Conservation (phyloP, 1,140 invertebrate species). For the Lamellibrachia luymesi region DNA sequence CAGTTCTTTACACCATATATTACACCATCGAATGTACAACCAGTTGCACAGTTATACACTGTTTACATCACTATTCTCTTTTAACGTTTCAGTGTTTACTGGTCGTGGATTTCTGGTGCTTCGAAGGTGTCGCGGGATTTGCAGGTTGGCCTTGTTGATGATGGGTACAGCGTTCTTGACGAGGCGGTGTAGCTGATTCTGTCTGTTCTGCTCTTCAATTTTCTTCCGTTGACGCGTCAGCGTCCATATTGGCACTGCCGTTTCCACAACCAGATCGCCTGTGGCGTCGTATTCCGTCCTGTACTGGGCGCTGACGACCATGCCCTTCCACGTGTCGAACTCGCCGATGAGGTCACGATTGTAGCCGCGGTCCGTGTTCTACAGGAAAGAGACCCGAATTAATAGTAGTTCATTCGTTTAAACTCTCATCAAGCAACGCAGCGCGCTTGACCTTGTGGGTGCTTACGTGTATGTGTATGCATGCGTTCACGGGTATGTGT, state of each 20-base stretch:
- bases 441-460: too few species aligned
- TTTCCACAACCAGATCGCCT: not conserved
- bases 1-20: not conserved
- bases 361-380: not conserved
- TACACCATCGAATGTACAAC: too few species aligned
- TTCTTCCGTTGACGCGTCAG: not conserved
- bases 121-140: not conserved
- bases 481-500: too few species aligned
- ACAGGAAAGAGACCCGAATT: not conserved
- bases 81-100: not conserved
- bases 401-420: not conserved
- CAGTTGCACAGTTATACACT: not conserved
- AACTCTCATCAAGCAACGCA: not conserved
- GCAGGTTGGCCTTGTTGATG: not conserved
- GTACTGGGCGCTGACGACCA: not conserved
- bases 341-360: not conserved
- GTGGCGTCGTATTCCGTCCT: not conserved
- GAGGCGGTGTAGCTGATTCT: not conserved
- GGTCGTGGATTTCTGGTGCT: not conserved
- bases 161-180: not conserved
- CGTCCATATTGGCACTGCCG: not conserved
- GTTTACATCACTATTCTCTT: not conserved
- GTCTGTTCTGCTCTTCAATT: not conserved
- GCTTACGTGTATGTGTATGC: too few species aligned
- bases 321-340: conserved; percentile 7